Evolutionary conservation across 2,888 invertebrate species (phyloP), one percentile per base, ranked within the genome.

Genomic region (Euphydryas editha): DNA sequence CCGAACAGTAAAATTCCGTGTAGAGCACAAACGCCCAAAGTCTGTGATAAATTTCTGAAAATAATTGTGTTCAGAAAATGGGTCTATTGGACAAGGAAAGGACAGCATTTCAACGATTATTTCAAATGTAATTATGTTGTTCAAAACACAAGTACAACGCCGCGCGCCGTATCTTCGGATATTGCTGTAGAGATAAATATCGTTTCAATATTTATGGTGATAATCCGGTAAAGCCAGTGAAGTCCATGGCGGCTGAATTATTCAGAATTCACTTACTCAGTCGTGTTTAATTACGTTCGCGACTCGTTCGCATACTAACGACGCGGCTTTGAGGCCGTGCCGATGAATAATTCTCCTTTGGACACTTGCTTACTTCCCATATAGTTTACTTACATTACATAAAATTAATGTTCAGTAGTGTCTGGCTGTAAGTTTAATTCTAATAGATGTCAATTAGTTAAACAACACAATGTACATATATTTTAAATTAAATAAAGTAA

Each of bases 261-360:
- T 56, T 56, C 37, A 56, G 20, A 20, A 56, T 56, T 56, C 37
- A 39, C 56, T 55, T 20, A 30, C 30, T 15, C 37, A 8, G 56
- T 18, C 56, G 56, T 18, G 37, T 37, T 47, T 66, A 42, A 66
- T 61, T 62, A 56, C 36, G 65, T 30, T 46, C 39, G 42, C 10
- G 56, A 24, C 46, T 57, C 51, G 49, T 30, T 51, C 51, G 63
- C 58, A 58, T 63, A 63, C 63, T 63, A 21, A 63, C 24, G 24
- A 30, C 44, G 55, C 54, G 61, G 30, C 54, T 55, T 62, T 36
- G 61, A 54, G 24, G 17, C 47, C 62, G 67, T 63, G 67, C 56
- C 49, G 47, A 10, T 59, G 62, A 62, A 67, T 67, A 67, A 67
- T 67, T 59, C 20, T 10, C 37, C 59, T 24, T 62, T 47, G 47